These are phyloP conservation scores for Drosophila silvestris DNA, from an alignment of 2,888 invertebrate genomes.

Conservation along the genomic window DNA sequence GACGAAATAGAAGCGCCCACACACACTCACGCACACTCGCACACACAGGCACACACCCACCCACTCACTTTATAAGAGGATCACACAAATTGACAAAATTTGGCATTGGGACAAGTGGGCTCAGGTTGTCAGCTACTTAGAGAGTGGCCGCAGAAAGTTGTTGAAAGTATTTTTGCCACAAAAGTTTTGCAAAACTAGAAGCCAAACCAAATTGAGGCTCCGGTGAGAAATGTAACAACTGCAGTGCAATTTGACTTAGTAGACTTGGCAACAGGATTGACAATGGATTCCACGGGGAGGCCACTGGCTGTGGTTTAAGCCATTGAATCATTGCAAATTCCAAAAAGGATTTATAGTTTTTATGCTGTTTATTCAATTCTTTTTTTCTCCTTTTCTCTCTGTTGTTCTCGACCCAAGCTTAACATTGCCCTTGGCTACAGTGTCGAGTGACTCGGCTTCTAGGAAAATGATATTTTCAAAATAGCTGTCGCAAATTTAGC, in stretches of 20 bases:
- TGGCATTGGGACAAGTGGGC: conserved; percentile 23
- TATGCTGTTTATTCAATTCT: conserved; percentile 28
- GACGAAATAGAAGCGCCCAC: conserved; percentile 28
- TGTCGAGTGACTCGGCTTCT: not conserved
- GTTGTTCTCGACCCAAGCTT: not conserved
- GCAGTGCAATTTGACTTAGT: conserved; percentile 57
- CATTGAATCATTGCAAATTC: conserved; percentile 38
- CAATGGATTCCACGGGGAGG: conserved; percentile 8
- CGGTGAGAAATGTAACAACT: conserved; percentile 67
- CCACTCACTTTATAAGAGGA: conserved; percentile 41
- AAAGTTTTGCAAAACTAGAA: conserved; percentile 75
- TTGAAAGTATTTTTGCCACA: conserved; percentile 67
- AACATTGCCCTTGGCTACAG: not conserved
- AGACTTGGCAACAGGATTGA: conserved; percentile 20
- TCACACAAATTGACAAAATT: conserved; percentile 70
- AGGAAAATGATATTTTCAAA: not conserved
- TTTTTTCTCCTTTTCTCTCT: not conserved
- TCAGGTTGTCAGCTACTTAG: conserved; percentile 57
- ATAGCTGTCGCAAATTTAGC: not conserved
- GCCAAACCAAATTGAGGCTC: conserved; percentile 35
- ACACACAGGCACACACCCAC: conserved; percentile 9
- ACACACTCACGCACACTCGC: not conserved
- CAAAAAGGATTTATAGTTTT: conserved; percentile 35
- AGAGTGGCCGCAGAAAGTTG: conserved; percentile 46
- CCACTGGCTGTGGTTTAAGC: conserved; percentile 15